A percentile compares a stretch with the other conserved stretches of the same genome.
phyloP scores from a whole-genome alignment of 2,113 vertebrate genomes.

The Antennarius striatus region DNA sequence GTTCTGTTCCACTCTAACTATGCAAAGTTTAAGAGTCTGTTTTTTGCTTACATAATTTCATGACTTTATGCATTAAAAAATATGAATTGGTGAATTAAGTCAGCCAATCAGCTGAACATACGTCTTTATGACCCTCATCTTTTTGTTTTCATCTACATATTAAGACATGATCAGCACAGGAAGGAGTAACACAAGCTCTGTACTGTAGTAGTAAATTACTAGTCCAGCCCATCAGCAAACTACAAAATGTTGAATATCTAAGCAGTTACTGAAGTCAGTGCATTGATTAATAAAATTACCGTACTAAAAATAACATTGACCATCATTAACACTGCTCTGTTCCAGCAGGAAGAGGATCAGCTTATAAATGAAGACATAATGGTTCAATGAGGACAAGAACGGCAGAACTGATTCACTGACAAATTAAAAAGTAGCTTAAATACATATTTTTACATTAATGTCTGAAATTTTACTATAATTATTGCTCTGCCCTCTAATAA shows the following conservation, averaged over 20 bases:
- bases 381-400: neutral
- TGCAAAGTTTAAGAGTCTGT: neutral
- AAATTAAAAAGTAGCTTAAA: too few species aligned
- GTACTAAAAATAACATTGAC: slow-evolving; percentile 6
- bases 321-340: slow-evolving; percentile 4
- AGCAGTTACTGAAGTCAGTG: neutral
- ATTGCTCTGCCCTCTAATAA: too few species aligned
- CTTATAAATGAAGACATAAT: slow-evolving; percentile 13
- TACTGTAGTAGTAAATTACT: neutral
- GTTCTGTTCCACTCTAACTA: slow-evolving; percentile 15
- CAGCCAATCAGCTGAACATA: too few species aligned
- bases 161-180: too few species aligned
- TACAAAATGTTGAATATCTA: slow-evolving; percentile 4
- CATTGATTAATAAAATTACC: slow-evolving; percentile 13
- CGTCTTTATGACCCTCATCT: too few species aligned
- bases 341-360: neutral
- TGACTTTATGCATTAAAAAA: too few species aligned
- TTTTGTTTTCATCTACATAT: too few species aligned
- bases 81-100: too few species aligned
- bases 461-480: too few species aligned
- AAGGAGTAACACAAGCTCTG: neutral
- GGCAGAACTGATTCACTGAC: too few species aligned
- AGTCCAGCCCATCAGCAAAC: neutral
- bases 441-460: too few species aligned
- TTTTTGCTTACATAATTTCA: too few species aligned